Evolutionary conservation across 2,888 invertebrate species (phyloP), one percentile per base, ranked within the genome.

Genomic region (Fragum whitleyi): DNA sequence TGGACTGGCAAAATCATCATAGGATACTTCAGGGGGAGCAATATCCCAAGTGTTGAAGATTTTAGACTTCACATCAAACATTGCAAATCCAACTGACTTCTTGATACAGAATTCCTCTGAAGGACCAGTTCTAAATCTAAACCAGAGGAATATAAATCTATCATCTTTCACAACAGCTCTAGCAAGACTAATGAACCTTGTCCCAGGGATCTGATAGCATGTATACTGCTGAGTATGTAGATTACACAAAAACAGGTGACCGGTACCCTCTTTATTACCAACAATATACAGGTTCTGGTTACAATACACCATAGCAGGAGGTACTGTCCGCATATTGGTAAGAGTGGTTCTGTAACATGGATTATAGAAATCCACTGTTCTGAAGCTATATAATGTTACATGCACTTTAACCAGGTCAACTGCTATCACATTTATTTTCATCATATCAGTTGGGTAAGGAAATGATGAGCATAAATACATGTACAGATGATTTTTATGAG

Each of bases 101-200:
- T 92, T 92, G 39, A 93, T 92, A 74, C 92, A 92, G 79, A 92
- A 92, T 77, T 92, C 93, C 75, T 93, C 93, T 14, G 92, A 92
- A 11, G 92, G 92, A 7, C 93, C 93, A 51, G 92, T 92, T 23
- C 93, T 81, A 72, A 92, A 92, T 57, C 93, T 81, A 62, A 89
- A 92, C 93, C 93, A 93, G 23, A 93, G 79, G 78, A 90, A 92
- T 28, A 93, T 87, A 69, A 89, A 89, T 11, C 91, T 80, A 70
- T 92, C 90, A 73, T 89, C 89, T 72, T 89, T 90, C 7, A 92
- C 91, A 26, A 90, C 89, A 42, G 90, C 91, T 59, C 92, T 79
- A 2, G 92, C 92, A 29, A 92, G 86, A 78, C 92, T 92, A 32
- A 93, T 91, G 71, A 93, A 92, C 21, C 92, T 81, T 65, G 92